phyloP scores from a whole-genome alignment of 2,113 vertebrate genomes.

The Bolborhynchus lineola region DNA sequence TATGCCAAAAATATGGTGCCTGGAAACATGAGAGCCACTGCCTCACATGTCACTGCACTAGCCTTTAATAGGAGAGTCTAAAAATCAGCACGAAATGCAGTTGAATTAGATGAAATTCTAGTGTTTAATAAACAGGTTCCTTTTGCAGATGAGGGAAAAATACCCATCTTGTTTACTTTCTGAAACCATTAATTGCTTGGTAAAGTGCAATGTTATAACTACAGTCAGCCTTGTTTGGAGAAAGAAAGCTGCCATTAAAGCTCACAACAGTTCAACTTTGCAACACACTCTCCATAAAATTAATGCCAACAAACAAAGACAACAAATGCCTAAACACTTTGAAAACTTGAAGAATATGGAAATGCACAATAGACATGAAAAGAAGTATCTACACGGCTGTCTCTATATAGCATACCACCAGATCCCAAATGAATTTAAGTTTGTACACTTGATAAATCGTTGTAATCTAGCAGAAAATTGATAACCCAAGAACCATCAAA shows the following conservation, averaged over 20 bases:
- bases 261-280: background rate
- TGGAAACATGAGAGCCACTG: background rate
- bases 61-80: background rate
- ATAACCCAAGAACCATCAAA: background rate
- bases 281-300: background rate
- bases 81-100: background rate
- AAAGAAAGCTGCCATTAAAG: background rate
- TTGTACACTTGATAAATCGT: background rate
- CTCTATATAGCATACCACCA: background rate
- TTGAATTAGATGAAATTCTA: background rate
- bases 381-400: background rate
- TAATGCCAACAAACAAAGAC: background rate
- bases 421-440: background rate
- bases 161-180: background rate
- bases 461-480: conserved; percentile 35
- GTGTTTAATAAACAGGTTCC: background rate
- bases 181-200: background rate
- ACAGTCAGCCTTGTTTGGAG: background rate
- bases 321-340: background rate
- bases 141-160: background rate
- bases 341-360: background rate
- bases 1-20: background rate
- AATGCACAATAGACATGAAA: background rate
- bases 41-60: background rate
- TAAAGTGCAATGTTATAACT: background rate